Evolutionary conservation across 2,797 vertebrate species (phyloP), one percentile per base, ranked within the genome.

Genomic region (Peromyscus eremicus): DNA sequence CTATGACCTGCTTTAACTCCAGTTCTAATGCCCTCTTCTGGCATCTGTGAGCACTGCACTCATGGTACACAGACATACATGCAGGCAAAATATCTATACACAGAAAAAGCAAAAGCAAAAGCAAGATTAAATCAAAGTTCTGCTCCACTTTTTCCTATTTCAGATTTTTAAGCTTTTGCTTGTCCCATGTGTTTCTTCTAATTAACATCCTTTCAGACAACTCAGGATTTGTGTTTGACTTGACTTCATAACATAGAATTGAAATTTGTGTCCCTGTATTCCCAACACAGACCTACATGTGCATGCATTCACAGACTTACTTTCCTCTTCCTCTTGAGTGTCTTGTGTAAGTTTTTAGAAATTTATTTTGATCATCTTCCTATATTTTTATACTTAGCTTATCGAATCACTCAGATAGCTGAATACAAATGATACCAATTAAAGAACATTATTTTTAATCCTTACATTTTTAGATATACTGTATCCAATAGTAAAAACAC

Each of bases 381-480:
- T 13, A 32, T 81, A 68, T 88, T 90, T 97, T 95, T 66, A 87
- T 81, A n/a, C 37, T 9, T 43, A 64, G 60, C 80, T 82, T 77
- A 92, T 81, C 95, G 76, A 66, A 85, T 37, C 4, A 60, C 92
- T 96, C 14, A 25, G 89, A 60, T 68, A 40, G 5, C 40, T 70
- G 52, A 66, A 62, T 93, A 60, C 2, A 73, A 76, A 25, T 43
- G 92, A 27, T 37, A 27, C 57, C 66, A 80, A 13, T 94, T 96
- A 86, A 73, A 49, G 37, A 95, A 71, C 79, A 68, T 57, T 92
- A 23, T 60, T 97, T 91, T 96, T 81, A 85, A 79, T 81, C 13
- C 14, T 90, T 75, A n/a, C 0, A 27, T 60, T 86, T 86, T 93
- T 32, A 73, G 34, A 73, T 95, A n/a, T 19, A 81, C 12, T 76